phyloP scores from a whole-genome alignment of 2,797 vertebrate species.

The Molossus molossus region DNA sequence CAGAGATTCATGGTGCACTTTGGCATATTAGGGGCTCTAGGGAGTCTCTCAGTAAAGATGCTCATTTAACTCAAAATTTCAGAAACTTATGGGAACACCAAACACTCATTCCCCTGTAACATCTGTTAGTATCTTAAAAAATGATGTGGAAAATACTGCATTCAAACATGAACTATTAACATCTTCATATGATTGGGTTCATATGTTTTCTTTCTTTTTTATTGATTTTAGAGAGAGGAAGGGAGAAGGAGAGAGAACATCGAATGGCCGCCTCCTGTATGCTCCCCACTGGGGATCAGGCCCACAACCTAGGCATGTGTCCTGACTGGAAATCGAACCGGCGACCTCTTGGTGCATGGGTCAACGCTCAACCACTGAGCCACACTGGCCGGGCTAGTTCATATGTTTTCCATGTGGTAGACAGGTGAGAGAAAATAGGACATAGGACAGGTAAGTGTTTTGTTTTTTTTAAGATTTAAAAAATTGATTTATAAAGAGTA shows the following conservation, averaged over 20 bases:
- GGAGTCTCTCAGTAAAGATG: neutral
- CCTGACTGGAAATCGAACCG: too few species aligned
- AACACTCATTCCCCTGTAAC: neutral
- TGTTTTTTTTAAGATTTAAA: too few species aligned
- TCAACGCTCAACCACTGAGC: too few species aligned
- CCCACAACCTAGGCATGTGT: too few species aligned
- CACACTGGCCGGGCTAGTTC: neutral
- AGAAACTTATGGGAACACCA: slow-evolving; percentile 37
- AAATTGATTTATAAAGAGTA: too few species aligned
- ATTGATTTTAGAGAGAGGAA: too few species aligned
- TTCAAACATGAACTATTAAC: neutral
- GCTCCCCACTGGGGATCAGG: too few species aligned
- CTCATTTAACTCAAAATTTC: slow-evolving; percentile 8
- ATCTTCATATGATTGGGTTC: neutral
- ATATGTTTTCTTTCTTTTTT: neutral
- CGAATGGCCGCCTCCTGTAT: too few species aligned
- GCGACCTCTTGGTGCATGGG: too few species aligned
- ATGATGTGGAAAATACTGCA: neutral
- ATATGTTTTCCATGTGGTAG: neutral
- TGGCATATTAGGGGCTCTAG: neutral
- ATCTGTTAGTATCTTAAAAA: slow-evolving; percentile 4
- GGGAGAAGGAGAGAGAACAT: too few species aligned
- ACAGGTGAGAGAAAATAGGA: slow-evolving; percentile 18
- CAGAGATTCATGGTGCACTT: neutral
- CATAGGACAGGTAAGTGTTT: neutral